phyloP scores from a whole-genome alignment of 1,140 invertebrate genomes.

The Tribolium madens region DNA sequence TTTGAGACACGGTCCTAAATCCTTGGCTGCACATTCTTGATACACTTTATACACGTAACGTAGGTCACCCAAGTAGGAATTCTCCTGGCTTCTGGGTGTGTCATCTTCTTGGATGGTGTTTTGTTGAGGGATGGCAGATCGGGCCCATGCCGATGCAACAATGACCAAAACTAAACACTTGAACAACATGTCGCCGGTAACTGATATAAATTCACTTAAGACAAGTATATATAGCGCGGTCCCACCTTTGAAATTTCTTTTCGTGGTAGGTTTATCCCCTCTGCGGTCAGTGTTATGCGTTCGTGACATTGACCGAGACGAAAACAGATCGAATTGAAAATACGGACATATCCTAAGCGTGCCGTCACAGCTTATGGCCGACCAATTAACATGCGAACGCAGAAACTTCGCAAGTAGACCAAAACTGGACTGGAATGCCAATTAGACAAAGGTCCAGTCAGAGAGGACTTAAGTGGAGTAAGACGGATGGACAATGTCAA shows the following conservation, averaged over 20 bases:
- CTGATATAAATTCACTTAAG: constrained; percentile 65
- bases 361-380: constrained; percentile 50
- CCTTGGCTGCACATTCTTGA: constrained; percentile 79
- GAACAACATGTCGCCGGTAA: constrained; percentile 60
- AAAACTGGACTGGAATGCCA: constrained; percentile 45
- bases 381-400: constrained; percentile 52
- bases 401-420: constrained; percentile 58
- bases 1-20: constrained; percentile 81
- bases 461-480: neutral
- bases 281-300: constrained; percentile 38
- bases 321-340: constrained; percentile 58
- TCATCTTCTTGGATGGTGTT: constrained; percentile 67
- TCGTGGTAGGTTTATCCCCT: constrained; percentile 47
- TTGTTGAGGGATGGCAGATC: constrained; percentile 66
- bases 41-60: constrained; percentile 74
- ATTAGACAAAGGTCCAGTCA: neutral
- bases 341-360: constrained; percentile 49
- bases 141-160: constrained; percentile 63
- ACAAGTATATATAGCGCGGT: constrained; percentile 63
- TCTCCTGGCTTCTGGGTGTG: constrained; percentile 60
- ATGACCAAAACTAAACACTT: constrained; percentile 64
- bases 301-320: constrained; percentile 59
- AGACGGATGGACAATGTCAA: neutral
- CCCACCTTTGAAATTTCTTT: constrained; percentile 55
- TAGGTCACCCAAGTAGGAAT: constrained; percentile 68